These are phyloP conservation scores for Cassiopea xamachana DNA, from an alignment of 30 jellyfish, hydroid and myxozoan species.

Conservation along the genomic window DNA sequence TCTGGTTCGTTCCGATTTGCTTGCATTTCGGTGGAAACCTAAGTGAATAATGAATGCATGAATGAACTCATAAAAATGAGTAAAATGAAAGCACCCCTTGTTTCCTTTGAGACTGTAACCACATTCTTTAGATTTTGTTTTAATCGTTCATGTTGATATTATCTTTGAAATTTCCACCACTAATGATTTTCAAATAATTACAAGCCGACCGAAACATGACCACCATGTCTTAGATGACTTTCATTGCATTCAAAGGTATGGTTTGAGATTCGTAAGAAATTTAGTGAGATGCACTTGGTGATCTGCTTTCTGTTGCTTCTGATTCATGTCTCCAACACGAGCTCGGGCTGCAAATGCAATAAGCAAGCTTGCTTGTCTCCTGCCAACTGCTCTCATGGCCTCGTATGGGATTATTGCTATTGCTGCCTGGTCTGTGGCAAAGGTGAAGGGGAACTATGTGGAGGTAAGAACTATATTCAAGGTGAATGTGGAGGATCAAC, in stretches of 20 bases:
- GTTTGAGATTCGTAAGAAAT: background rate
- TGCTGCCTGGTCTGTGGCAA: slow-evolving; percentile 86
- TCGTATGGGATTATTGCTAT: slow-evolving; percentile 75
- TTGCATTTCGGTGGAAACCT: no score
- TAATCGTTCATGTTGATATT: no score
- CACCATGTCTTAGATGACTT: background rate
- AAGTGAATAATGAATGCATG: no score
- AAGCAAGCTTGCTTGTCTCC: slow-evolving; percentile 40
- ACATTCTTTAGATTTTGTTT: no score
- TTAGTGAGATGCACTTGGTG: background rate
- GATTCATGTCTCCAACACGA: background rate
- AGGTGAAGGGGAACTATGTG: slow-evolving; percentile 88
- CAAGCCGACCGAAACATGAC: background rate
- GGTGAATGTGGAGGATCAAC: slow-evolving; percentile 78
- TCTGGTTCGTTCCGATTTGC: no score
- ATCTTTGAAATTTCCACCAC: no score
- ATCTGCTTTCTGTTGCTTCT: background rate
- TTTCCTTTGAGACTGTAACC: no score
- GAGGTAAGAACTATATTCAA: slow-evolving; percentile 65
- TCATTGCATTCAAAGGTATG: background rate
- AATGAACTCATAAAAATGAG: no score
- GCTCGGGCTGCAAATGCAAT: slow-evolving; percentile 33
- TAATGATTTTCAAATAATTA: no score
- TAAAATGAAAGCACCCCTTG: no score
- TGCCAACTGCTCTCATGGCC: slow-evolving; percentile 60